These are phyloP conservation scores for Sinocyclocheilus anophthalmus DNA, from an alignment of 2,113 vertebrate genomes.

Conservation along the genomic window DNA sequence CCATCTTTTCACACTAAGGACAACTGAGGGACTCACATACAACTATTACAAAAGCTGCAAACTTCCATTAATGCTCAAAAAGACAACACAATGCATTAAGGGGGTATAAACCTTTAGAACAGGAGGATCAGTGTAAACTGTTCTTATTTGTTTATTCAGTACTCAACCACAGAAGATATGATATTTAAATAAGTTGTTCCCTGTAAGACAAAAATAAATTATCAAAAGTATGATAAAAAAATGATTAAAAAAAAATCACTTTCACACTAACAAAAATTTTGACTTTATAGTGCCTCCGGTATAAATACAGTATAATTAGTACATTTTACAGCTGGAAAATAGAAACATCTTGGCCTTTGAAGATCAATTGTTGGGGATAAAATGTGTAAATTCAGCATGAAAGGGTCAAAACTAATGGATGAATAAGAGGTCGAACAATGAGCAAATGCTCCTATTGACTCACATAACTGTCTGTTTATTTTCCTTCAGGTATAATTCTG, in stretches of 20 bases:
- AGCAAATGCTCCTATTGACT: not conserved
- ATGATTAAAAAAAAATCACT: too few relatives aligned
- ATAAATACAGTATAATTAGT: not conserved
- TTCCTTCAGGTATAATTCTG: not conserved
- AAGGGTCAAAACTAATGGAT: not conserved
- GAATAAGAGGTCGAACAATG: not conserved
- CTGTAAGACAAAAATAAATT: not conserved
- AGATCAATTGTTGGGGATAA: not conserved
- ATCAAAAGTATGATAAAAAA: too few relatives aligned
- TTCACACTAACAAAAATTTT: not conserved
- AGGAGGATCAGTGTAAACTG: not conserved
- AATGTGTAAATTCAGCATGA: not conserved
- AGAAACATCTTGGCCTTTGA: not conserved
- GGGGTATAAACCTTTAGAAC: not conserved
- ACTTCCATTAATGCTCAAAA: not conserved
- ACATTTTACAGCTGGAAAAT: not conserved
- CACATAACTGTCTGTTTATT: not conserved
- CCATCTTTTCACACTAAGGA: not conserved
- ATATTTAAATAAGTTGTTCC: not conserved
- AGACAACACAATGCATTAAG: not conserved
- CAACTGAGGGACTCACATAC: not conserved
- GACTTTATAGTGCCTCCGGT: not conserved
- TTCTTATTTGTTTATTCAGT: not conserved
- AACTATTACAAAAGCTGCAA: slow-evolving; percentile 3
- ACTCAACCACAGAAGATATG: not conserved